Evolutionary conservation across 2,888 invertebrate genomes (phyloP).

Genomic region (Notodonta dromedarius): DNA sequence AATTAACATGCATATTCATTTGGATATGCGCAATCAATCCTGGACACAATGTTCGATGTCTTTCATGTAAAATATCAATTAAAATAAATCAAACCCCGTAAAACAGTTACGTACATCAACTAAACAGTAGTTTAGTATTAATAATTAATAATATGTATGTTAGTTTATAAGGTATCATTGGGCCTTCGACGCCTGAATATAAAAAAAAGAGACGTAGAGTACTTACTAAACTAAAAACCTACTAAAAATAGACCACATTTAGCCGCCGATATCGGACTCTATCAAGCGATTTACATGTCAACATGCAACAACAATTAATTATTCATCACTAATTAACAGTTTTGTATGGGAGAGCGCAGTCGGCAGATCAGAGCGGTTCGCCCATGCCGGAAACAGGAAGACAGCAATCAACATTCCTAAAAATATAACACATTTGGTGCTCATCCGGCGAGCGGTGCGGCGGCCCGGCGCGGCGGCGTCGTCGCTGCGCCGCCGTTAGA

Average conservation of each 20-base stretch:
- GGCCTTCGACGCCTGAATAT: no score
- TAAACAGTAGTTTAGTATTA: no score
- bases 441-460: slow-evolving; percentile 69
- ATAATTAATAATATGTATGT: no score
- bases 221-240: no score
- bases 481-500: slow-evolving; percentile 28
- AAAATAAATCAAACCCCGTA: no score
- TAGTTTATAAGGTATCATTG: no score
- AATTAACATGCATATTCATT: no score
- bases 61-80: no score
- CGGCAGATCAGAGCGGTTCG: slow-evolving; percentile 70
- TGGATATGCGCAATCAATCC: no score
- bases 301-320: slow-evolving; percentile 66
- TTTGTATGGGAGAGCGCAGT: slow-evolving; percentile 42
- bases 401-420: slow-evolving; percentile 82
- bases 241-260: not conserved
- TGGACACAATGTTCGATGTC: no score
- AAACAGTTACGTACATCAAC: no score
- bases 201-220: no score
- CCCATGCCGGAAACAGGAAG: slow-evolving; percentile 80
- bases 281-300: slow-evolving; percentile 60
- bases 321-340: slow-evolving; percentile 77
- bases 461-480: slow-evolving; percentile 32
- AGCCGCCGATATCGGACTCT: slow-evolving; percentile 38
- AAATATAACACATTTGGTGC: slow-evolving; percentile 83